Base-by-base conservation (phyloP, 1,140 invertebrate species). In the Catajapyx aquilonaris region DNA sequence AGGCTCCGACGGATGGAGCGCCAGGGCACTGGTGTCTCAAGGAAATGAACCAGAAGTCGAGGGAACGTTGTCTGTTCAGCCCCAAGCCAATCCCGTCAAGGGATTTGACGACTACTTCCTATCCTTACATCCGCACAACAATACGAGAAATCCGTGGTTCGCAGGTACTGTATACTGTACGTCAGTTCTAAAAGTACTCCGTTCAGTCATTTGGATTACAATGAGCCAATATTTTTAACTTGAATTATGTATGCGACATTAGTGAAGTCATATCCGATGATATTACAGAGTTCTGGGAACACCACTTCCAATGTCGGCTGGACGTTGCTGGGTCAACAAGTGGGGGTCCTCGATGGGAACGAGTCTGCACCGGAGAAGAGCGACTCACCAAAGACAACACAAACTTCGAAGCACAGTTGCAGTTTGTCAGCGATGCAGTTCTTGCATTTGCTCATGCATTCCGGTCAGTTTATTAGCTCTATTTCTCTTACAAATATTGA, bases 1-100 rank as follows among this genome's bases (percentile, higher is more conserved):
- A 20, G 87, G 87, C 0, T 87, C 81, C 31, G 87, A 94, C 52
- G 88, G 87, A 2, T 90, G 85, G 84, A 80, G 75, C 49, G 83
- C 81, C 1, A 59, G 85, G 20, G 72, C 80, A 22, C 58, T 93
- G 23, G 88, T 93, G 3, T 84, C 76, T 1, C 73, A 83, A 45
- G 83, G 81, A 38, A 87, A 86, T 50, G 86, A 93, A 54, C 61
- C 69, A 1, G 79, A 86, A 46, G 62, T 87, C 2, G 81, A 86
- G 53, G 81, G 81, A n/a, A 90, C 86, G 1, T 63, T 91, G 39
- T 85, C 81, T 5, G 80, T 91, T 1, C 85, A 91, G 49, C 86
- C 86, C 0, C 76, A 81, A 48, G 84, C 85, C 9, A 83, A 86
- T 53, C 75, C 77, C 2, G 81, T 91, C 1, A 59, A 56, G 15